A percentile compares a stretch with the other conserved stretches of the same genome.
These are phyloP conservation scores for Brevipalpus yothersi DNA, from an alignment of 1,140 invertebrate species.

Conservation along the genomic window DNA sequence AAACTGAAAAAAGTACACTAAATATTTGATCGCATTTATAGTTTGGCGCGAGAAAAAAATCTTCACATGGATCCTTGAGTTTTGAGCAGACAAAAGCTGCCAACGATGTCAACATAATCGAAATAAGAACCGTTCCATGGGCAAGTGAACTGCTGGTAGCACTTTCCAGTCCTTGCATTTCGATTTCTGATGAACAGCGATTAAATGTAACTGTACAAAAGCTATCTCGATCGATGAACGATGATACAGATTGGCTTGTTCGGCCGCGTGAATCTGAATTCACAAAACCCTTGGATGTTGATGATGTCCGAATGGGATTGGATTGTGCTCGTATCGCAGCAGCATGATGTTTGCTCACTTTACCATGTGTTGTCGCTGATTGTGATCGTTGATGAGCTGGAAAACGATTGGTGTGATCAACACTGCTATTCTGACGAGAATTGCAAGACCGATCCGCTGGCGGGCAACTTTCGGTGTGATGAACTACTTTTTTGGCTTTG, in stretches of 20 bases:
- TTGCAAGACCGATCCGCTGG: background rate
- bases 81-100: constrained; percentile 7
- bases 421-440: background rate
- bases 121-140: constrained; percentile 5
- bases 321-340: background rate
- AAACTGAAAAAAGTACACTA: background rate
- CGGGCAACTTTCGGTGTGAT: background rate
- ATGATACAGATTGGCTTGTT: background rate
- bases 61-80: constrained; percentile 3
- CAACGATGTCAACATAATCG: constrained; percentile 6
- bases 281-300: background rate
- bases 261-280: background rate
- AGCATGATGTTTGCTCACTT: background rate
- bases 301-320: background rate
- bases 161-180: constrained; percentile 1
- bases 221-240: background rate
- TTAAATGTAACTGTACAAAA: background rate
- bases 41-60: background rate
- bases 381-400: background rate
- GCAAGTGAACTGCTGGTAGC: constrained; percentile 2
- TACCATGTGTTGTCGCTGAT: background rate
- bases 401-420: background rate
- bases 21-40: background rate
- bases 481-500: background rate
- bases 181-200: background rate